A percentile compares a stretch with the other conserved stretches of the same genome.
Evolutionary conservation across 2,113 vertebrate genomes (phyloP).

Genomic region (Otocyon megalotis): DNA sequence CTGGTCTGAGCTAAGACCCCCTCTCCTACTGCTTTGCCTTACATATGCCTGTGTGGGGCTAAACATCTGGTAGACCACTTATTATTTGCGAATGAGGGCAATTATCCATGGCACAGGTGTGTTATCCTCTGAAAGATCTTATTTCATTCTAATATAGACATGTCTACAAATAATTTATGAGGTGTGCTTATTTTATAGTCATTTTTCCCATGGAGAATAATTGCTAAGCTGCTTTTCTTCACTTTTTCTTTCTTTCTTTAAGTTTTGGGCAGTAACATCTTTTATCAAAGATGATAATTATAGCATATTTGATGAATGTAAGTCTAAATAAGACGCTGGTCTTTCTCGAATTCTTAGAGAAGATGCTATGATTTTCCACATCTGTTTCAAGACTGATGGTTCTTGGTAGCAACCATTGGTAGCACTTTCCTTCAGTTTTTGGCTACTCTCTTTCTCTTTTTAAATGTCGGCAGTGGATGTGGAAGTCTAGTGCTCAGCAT

Average conservation of each 20-base stretch:
- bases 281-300: constrained; percentile 76
- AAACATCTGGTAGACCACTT: constrained; percentile 86
- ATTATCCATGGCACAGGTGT: constrained; percentile 88
- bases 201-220: constrained; percentile 81
- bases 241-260: constrained; percentile 43
- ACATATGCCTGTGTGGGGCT: constrained; percentile 82
- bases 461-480: neutral
- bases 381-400: neutral
- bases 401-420: neutral
- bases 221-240: constrained; percentile 76
- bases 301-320: constrained; percentile 56
- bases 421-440: neutral
- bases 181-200: constrained; percentile 80
- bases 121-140: constrained; percentile 83
- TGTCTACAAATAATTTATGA: constrained; percentile 89
- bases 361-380: constrained; percentile 36
- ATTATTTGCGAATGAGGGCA: constrained; percentile 84
- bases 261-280: constrained; percentile 73
- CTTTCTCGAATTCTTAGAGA: constrained; percentile 74
- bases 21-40: constrained; percentile 77
- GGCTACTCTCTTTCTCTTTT: neutral
- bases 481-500: neutral
- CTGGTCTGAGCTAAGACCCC: constrained; percentile 70
- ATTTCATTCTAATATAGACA: constrained; percentile 85
- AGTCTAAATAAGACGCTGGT: constrained; percentile 78